Percentiles rank a stretch among this genome's conserved stretches.
These are phyloP conservation scores for Chiroxiphia lanceolata DNA, from an alignment of 2,797 vertebrate genomes.

Conservation along the genomic window DNA sequence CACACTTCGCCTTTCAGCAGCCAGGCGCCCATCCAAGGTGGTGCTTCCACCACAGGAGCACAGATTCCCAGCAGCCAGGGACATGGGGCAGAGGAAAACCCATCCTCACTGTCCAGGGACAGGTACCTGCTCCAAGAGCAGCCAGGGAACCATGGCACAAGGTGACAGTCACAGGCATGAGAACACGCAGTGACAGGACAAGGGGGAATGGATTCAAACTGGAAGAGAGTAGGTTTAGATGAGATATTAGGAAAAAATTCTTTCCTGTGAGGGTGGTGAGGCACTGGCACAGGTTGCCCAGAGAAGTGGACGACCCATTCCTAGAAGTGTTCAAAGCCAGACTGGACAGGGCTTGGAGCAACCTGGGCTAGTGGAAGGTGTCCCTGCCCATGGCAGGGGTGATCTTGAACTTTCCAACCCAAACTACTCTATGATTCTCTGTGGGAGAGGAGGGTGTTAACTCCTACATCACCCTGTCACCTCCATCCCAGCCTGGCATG, in stretches of 20 bases:
- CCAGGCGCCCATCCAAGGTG: neutral
- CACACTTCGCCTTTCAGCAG: conserved; percentile 14
- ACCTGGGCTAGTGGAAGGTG: neutral
- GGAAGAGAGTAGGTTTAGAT: neutral
- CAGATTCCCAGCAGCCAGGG: neutral
- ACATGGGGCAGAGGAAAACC: neutral
- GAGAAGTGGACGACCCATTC: neutral
- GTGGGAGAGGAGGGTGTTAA: neutral
- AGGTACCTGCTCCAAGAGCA: neutral
- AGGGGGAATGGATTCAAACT: neutral
- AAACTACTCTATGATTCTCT: neutral
- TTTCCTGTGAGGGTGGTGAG: neutral
- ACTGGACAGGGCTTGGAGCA: neutral
- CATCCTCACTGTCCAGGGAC: neutral
- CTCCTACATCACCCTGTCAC: neutral
- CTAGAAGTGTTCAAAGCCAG: neutral
- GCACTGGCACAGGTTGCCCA: neutral
- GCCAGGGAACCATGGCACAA: neutral
- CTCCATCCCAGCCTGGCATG: neutral
- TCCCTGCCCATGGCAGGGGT: neutral
- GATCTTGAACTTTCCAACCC: neutral
- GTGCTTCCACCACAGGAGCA: neutral
- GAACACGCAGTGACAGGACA: neutral
- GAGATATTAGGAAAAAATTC: neutral
- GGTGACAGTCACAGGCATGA: neutral